Evolutionary conservation across 2,797 vertebrate species (phyloP), one percentile per base, ranked within the genome.

Genomic region (Alfaro cultratus): DNA sequence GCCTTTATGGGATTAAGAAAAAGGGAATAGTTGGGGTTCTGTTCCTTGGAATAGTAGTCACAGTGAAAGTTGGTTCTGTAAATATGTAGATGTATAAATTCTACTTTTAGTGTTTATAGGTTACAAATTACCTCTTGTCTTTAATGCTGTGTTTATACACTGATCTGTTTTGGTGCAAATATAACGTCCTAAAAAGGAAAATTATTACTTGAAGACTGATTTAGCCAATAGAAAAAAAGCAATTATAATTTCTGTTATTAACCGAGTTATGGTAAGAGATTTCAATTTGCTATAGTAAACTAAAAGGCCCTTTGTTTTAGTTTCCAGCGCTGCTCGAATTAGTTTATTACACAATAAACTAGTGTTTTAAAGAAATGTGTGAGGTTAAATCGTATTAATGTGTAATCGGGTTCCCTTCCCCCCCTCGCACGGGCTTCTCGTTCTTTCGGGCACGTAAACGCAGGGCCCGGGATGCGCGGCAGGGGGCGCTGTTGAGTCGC

Each of bases 401-500:
- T 39, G 23, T 8, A 31, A 16, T 16, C 16, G 2, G 6, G 9
- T 46, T 51, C n/a, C n/a, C 73, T 92, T 91, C 92, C 72, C 92
- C 92, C 91, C 89, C 88, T 81, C 31, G 21, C 29, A 34, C 8
- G 4, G 21, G 47, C 21, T 53, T 53, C 34, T 45, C 3, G 41
- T 34, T 29, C 15, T 47, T 76, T 76, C 39, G n/a, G 21, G 39
- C 8, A 13, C 72, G 78, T 76, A 71, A 55, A 12, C 71, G 62
- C 79, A 53, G 82, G 46, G 77, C 77, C 55, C 43, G 41, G 9
- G 1, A 29, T 71, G 13, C 26, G 26, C 68, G 9, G 2, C 68
- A 46, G 94, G 88, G 93, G 95, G 95, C 95, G 95, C 95, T 94
- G 73, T 71, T 36, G 95, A 93, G 89, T 45, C 77, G 10, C 74